Base-by-base conservation (phyloP, 2,797 vertebrate species). In the Ambastaia sidthimunki region DNA sequence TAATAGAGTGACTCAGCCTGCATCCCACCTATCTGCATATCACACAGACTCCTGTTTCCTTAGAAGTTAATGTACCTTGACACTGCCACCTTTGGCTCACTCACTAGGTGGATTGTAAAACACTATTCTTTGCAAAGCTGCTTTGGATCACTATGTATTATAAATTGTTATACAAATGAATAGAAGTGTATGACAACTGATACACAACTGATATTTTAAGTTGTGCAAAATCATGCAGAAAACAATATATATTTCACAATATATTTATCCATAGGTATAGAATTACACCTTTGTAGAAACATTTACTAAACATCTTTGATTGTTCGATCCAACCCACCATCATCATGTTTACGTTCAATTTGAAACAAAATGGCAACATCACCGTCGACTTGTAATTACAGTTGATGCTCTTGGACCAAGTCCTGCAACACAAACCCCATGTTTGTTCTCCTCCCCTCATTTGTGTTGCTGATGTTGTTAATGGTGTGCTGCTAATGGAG, bases 401-500 rank as follows among this genome's bases (percentile, higher is more conserved):
- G 82, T 34, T 71, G 16, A 63, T 74, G 47, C 68, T 62, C 47
- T 60, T 81, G 79, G 73, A 47, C 37, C 34, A 76, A 52, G 52
- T 70, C 77, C 70, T 47, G 47, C 48, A 60, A 55, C 47, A 55
- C 80, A 71, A 71, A 75, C 76, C 76, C 41, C 41, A 63, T 21
- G 41, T 4, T 34, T 50, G 18, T 28, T 59, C 69, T 66, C 74
- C 37, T 62, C 18, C 31, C 71, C 79, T 76, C 73, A 86, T 88
- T 85, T 89, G 85, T 89, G 88, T 91, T 89, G 86, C 80, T 89
- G 85, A 87, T 28, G 83, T 91, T 91, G 91, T 92, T 94, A 93
- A 93, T 93, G 91, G 86, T 86, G 83, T 80, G 86, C 86, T 90
- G 90, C 91, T 94, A 94, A 95, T 95, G 93, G 93, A 89, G 81